phyloP scores from a whole-genome alignment of 2,888 invertebrate genomes.

The Hyalella azteca region DNA sequence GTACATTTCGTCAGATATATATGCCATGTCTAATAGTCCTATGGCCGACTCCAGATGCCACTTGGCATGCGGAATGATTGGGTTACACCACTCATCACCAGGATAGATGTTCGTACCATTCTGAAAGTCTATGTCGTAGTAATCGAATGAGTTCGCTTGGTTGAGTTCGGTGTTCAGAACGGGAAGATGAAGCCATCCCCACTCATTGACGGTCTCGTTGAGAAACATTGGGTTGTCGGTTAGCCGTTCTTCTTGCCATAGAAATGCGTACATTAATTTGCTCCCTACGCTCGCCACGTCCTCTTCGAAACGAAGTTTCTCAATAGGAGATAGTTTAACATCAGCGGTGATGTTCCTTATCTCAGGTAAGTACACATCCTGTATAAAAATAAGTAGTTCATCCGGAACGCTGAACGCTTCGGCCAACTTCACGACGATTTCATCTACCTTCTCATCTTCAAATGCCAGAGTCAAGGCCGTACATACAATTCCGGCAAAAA shows the following conservation, averaged over 20 bases:
- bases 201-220: slow-evolving; percentile 14
- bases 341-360: background rate
- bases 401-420: slow-evolving; percentile 18
- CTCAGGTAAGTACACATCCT: slow-evolving; percentile 23
- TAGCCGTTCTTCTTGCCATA: slow-evolving; percentile 37
- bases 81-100: slow-evolving; percentile 40
- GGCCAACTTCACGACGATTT: background rate
- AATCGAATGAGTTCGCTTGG: background rate
- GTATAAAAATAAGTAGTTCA: slow-evolving; percentile 25
- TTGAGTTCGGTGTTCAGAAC: slow-evolving; percentile 29
- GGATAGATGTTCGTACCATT: slow-evolving; percentile 28
- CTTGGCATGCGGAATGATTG: slow-evolving; percentile 31
- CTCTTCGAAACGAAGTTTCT: slow-evolving; percentile 14
- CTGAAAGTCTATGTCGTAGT: slow-evolving; percentile 32
- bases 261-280: slow-evolving; percentile 8
- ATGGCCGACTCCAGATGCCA: slow-evolving; percentile 38
- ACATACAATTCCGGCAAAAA: slow-evolving; percentile 33
- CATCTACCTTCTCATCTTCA: slow-evolving; percentile 35
- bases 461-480: slow-evolving; percentile 34
- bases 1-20: slow-evolving; percentile 29
- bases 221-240: slow-evolving; percentile 24
- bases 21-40: slow-evolving; percentile 30
- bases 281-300: background rate
- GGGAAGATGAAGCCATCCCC: slow-evolving; percentile 4
- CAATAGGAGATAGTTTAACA: background rate